phyloP scores from a whole-genome alignment of 1,140 invertebrate genomes.

The Tetramorium alpestre region DNA sequence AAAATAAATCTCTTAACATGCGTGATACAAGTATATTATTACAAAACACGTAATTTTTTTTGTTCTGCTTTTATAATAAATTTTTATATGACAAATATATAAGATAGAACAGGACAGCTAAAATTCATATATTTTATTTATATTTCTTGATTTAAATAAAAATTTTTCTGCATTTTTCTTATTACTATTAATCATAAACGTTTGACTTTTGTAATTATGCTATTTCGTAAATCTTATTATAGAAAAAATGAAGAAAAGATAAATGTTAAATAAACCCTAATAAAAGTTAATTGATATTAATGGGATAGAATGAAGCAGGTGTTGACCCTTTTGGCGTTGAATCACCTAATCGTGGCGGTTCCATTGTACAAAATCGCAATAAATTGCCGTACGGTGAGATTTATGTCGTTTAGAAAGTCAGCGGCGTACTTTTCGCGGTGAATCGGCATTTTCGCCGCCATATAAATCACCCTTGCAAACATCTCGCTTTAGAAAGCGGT shows the following conservation, averaged over 20 bases:
- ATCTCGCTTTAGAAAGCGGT: constrained; percentile 33
- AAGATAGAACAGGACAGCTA: not conserved
- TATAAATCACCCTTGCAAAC: constrained; percentile 27
- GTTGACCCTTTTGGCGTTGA: constrained; percentile 14
- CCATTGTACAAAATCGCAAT: constrained; percentile 24
- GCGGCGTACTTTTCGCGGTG: constrained; percentile 30
- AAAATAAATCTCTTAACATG: constrained; percentile 32
- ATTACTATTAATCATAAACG: not conserved
- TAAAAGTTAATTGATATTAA: constrained; percentile 47
- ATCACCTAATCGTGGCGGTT: constrained; percentile 25
- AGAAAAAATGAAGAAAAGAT: not conserved
- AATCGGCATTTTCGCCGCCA: constrained; percentile 40
- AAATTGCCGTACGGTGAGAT: constrained; percentile 33
- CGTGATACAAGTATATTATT: not conserved
- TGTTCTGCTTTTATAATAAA: not conserved
- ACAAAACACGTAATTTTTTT: not conserved
- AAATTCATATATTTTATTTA: not conserved
- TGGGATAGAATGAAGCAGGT: constrained; percentile 3
- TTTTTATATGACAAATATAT: not conserved
- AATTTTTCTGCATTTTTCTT: not conserved
- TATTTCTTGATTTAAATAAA: not conserved
- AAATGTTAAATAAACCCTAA: constrained; percentile 1
- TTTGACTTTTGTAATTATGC: not conserved
- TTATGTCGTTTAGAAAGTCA: constrained; percentile 51
- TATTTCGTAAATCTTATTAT: not conserved